Percentiles rank a stretch among this genome's conserved stretches.
phyloP scores from a whole-genome alignment of 2,113 vertebrate species.

The Anoura caudifer region DNA sequence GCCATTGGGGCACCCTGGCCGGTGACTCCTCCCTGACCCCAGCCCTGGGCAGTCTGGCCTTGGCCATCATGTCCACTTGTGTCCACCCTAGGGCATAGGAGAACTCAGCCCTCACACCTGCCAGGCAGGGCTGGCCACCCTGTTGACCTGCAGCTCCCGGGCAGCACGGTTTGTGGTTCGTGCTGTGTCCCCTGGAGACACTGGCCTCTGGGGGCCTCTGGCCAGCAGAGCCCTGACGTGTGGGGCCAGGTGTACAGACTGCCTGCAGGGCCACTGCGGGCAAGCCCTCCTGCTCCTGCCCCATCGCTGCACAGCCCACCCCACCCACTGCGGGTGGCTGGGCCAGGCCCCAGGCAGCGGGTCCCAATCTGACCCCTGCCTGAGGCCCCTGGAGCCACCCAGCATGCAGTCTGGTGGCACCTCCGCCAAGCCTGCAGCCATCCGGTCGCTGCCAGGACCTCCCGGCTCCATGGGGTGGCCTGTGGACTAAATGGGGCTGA shows the following conservation, averaged over 20 bases:
- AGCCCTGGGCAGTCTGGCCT: neutral
- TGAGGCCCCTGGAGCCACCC: too few relatives aligned
- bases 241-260: neutral
- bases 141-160: too few relatives aligned
- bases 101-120: neutral
- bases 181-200: neutral
- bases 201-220: neutral
- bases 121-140: fast-evolving
- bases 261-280: too few relatives aligned
- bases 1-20: fast-evolving
- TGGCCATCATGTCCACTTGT: fast-evolving
- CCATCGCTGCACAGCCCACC: too few relatives aligned
- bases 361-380: too few relatives aligned
- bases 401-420: fast-evolving
- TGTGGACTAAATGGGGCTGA: fast-evolving
- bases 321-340: neutral
- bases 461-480: fast-evolving
- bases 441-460: fast-evolving
- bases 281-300: neutral
- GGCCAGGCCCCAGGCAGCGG: neutral
- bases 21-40: neutral
- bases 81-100: neutral
- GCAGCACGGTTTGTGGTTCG: neutral
- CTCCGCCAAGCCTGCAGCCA: fast-evolving
- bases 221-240: neutral